Evolutionary conservation across 1,140 invertebrate species (phyloP).

Genomic region (Pseudomyrmex dendroicus): DNA sequence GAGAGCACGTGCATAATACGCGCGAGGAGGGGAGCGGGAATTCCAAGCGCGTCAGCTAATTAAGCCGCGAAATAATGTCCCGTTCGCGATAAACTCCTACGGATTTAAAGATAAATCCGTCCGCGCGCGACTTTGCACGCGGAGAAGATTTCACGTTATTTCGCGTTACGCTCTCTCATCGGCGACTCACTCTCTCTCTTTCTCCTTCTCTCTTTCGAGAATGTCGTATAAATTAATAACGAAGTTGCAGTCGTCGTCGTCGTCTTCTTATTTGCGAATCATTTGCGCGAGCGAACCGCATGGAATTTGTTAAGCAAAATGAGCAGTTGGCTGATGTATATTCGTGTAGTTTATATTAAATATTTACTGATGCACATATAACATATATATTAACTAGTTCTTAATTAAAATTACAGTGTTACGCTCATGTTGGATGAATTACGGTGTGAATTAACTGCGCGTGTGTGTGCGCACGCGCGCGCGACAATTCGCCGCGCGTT

Average conservation of each 20-base stretch:
- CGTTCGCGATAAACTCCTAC: slow-evolving; percentile 22
- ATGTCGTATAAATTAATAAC: slow-evolving; percentile 49
- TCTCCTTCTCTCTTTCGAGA: neutral
- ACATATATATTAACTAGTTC: slow-evolving; percentile 28
- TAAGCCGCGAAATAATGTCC: slow-evolving; percentile 42
- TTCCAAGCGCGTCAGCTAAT: slow-evolving; percentile 33
- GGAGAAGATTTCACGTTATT: slow-evolving; percentile 25
- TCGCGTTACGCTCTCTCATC: slow-evolving; percentile 22
- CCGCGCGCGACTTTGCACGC: slow-evolving; percentile 28
- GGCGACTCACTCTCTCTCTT: neutral
- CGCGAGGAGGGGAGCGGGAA: neutral
- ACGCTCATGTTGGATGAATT: slow-evolving; percentile 12
- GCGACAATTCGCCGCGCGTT: neutral
- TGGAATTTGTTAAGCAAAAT: slow-evolving; percentile 31
- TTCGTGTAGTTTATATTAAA: neutral
- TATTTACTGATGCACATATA: slow-evolving; percentile 29
- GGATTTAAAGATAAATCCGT: slow-evolving; percentile 44
- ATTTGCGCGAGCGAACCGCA: neutral
- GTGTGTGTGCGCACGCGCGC: no score
- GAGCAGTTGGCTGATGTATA: neutral
- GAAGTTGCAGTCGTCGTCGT: slow-evolving; percentile 22
- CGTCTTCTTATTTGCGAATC: slow-evolving; percentile 35
- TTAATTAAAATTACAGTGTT: slow-evolving; percentile 55
- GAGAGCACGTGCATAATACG: no score
- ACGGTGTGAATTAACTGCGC: neutral